These are phyloP conservation scores for Lepus oiostolus DNA, from an alignment of 2,797 vertebrate species.

Conservation along the genomic window DNA sequence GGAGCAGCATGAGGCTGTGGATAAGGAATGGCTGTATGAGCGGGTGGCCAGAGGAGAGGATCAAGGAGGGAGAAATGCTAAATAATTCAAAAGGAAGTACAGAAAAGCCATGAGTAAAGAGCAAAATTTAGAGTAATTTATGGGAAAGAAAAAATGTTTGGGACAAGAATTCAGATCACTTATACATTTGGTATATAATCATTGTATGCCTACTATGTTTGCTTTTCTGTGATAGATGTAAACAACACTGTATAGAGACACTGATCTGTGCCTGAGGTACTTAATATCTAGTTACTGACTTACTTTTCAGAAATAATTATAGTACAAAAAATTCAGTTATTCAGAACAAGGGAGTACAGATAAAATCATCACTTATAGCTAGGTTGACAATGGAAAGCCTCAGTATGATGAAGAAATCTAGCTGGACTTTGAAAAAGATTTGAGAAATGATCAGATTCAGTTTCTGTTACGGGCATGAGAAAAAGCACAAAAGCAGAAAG, in stretches of 20 bases:
- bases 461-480: conserved; percentile 35
- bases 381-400: conserved; percentile 51
- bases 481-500: conserved; percentile 28
- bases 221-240: conserved; percentile 20
- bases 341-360: neutral
- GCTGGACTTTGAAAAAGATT: conserved; percentile 14
- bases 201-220: conserved; percentile 5
- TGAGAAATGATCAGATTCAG: conserved; percentile 13
- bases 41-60: neutral
- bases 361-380: neutral
- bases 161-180: conserved; percentile 29
- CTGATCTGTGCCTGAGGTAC: neutral
- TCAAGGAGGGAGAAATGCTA: neutral
- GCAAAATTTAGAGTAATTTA: conserved; percentile 48
- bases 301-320: conserved; percentile 33
- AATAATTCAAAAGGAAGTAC: conserved; percentile 42
- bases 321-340: conserved; percentile 41
- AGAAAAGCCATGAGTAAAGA: neutral
- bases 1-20: neutral
- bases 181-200: conserved; percentile 18
- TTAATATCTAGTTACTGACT: conserved; percentile 28
- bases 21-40: neutral
- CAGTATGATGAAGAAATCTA: conserved; percentile 1
- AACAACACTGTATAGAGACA: neutral
- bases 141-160: neutral